Base-by-base conservation (phyloP, 2,888 invertebrate species). In the Polyommatus icarus region DNA sequence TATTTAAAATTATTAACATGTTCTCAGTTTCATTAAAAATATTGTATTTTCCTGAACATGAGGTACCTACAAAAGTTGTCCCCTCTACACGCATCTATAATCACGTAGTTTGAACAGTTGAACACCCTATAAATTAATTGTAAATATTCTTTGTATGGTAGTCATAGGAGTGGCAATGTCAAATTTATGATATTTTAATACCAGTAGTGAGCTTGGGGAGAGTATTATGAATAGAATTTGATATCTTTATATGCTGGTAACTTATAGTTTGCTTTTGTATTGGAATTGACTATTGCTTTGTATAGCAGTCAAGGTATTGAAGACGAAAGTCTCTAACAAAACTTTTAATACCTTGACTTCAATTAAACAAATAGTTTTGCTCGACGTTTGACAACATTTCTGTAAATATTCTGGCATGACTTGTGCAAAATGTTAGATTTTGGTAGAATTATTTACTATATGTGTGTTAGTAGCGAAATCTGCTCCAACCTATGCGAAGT, bases 141-240 rank as follows among this genome's bases (percentile, higher is more conserved):
- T 67, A 29, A 67, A 67, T 67, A 67, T 67, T 67, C 29, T 67
- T 67, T 67, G 29, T 67, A 18, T 18, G 32, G 18, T 15, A 29
- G 4, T 29, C 15, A 67, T 67, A 67, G 29, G 67, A 67, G 67
- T 67, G 67, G 67, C 67, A 67, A 67, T 67, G 67, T 67, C 67
- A 67, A 67, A 67, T 67, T 67, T 67, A 67, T 67, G 67, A 67
- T 29, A 32, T 67, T 67, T 67, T 67, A 67, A 67, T 67, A 67
- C 67, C 67, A 32, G 18, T 32, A 67, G 29, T 4, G 67, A 20
- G 5, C 29, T 29, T 32, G 24, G 67, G 29, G 67, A 67, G 67
- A 67, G 6, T 67, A 67, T 18, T 29, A 67, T 67, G 67, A 67
- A 67, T 32, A 7, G 67, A 29, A 67, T 29, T 67, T 67, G 67